Conservation (phyloP, 2,888 invertebrate species). For the Diaphora mendica region DNA sequence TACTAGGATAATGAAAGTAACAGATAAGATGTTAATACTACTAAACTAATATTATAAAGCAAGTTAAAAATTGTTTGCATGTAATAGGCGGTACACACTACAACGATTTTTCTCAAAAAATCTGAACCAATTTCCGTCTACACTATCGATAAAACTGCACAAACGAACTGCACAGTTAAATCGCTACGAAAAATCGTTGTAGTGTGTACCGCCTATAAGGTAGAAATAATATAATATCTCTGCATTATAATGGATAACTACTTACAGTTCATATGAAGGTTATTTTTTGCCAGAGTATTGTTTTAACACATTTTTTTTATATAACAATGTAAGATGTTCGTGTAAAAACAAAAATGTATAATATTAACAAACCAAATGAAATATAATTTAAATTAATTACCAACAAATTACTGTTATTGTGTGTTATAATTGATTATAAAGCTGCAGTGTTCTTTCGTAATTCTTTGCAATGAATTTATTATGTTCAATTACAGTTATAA, state of each 20-base stretch:
- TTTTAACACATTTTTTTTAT: not conserved
- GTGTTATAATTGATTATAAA: not conserved
- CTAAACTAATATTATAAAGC: no score
- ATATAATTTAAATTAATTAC: not conserved
- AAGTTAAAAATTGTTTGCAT: not conserved
- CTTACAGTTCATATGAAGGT: not conserved
- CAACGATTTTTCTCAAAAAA: no score
- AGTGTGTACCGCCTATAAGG: no score
- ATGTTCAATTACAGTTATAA: not conserved
- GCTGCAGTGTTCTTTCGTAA: not conserved
- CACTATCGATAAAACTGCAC: no score
- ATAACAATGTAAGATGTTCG: conserved; percentile 3
- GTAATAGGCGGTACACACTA: no score
- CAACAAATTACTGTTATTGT: not conserved
- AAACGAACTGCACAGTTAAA: no score
- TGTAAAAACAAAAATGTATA: not conserved
- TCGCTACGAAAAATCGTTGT: no score
- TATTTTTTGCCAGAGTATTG: not conserved
- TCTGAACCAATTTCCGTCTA: no score
- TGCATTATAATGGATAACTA: not conserved
- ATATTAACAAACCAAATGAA: not conserved
- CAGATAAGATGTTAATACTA: not conserved
- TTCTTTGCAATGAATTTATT: not conserved
- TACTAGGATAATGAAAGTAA: not conserved
- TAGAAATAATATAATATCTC: no score